Conservation (phyloP, 35 echinoderm and acorn worm genomes). For the Heliocidaris erythrogramma region DNA sequence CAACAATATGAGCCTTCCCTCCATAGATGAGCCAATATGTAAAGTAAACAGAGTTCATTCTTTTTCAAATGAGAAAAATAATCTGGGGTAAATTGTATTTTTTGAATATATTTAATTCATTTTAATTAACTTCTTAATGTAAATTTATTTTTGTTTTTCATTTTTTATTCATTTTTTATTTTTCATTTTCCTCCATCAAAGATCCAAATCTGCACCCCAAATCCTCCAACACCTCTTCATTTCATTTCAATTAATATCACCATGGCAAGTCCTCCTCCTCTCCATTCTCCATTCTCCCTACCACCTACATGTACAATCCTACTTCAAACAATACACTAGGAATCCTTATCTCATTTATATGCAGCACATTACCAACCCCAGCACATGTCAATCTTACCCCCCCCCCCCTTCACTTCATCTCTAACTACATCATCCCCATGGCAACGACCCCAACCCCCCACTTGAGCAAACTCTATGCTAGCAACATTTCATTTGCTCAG, state of each 20-base stretch:
- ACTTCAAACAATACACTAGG: background rate
- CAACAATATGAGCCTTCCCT: too few species aligned
- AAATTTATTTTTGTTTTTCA: too few species aligned
- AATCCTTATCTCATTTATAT: background rate
- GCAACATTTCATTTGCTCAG: background rate
- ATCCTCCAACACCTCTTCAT: background rate
- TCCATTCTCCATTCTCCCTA: background rate
- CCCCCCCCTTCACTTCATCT: background rate
- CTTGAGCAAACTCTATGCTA: background rate
- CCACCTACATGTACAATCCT: background rate
- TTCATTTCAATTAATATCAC: background rate
- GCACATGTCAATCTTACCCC: background rate
- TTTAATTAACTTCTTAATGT: too few species aligned
- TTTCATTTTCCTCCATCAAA: background rate
- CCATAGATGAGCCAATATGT: too few species aligned
- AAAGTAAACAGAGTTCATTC: too few species aligned
- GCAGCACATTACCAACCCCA: background rate
- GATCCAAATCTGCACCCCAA: background rate
- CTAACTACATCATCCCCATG: background rate
- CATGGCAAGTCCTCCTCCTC: background rate
- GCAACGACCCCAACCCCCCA: background rate
- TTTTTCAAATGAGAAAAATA: too few species aligned
- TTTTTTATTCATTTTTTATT: background rate
- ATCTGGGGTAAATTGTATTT: too few species aligned
- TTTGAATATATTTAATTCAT: too few species aligned